These are phyloP conservation scores for Orussus abietinus DNA, from an alignment of 1,140 invertebrate species.

Conservation along the genomic window DNA sequence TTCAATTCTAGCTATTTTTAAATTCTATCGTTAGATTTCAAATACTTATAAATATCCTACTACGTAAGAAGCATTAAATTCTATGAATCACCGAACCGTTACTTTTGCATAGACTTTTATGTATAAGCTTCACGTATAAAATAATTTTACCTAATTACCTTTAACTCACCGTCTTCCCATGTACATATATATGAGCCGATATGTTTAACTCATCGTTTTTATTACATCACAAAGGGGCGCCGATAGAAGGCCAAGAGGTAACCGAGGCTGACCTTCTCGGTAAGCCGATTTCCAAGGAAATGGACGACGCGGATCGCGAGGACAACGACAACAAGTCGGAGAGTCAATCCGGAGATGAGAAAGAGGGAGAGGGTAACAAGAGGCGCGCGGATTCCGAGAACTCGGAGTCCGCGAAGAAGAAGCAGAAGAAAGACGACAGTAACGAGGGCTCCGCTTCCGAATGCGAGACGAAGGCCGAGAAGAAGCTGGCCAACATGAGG, in stretches of 20 bases:
- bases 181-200: too few relatives aligned
- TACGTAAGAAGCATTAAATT: too few relatives aligned
- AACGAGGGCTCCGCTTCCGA: constrained; percentile 34
- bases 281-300: constrained; percentile 39
- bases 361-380: constrained; percentile 33
- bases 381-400: constrained; percentile 35
- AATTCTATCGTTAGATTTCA: too few relatives aligned
- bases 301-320: constrained; percentile 43
- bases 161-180: too few relatives aligned
- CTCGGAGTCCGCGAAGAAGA: constrained; percentile 36
- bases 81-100: too few relatives aligned
- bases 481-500: constrained; percentile 67
- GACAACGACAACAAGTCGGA: constrained; percentile 40
- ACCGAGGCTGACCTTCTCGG: constrained; percentile 46
- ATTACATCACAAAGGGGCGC: constrained; percentile 36
- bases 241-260: constrained; percentile 50
- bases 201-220: neutral
- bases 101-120: too few relatives aligned
- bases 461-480: constrained; percentile 54
- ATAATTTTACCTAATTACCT: too few relatives aligned
- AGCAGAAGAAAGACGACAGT: constrained; percentile 41
- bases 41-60: too few relatives aligned
- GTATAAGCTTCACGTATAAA: too few relatives aligned
- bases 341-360: constrained; percentile 36
- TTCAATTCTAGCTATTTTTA: too few relatives aligned